phyloP scores from a whole-genome alignment of 2,888 invertebrate species.

The Chrysotoxum bicinctum region DNA sequence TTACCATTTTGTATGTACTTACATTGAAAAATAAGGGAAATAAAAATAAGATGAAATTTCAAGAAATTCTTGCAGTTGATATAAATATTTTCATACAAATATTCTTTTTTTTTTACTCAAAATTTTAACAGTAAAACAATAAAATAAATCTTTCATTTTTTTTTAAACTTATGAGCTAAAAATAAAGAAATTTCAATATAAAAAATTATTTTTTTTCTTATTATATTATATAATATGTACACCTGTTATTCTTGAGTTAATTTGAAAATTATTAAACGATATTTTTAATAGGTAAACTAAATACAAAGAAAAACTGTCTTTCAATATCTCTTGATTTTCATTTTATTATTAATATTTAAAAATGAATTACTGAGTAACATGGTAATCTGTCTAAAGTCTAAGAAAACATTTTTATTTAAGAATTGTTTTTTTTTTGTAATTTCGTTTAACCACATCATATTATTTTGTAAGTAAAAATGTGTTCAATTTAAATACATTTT shows the following conservation, averaged over 20 bases:
- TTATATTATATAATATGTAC: constrained; percentile 45
- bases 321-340: constrained; percentile 14
- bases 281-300: constrained; percentile 17
- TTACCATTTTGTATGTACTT: constrained; percentile 23
- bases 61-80: constrained; percentile 9
- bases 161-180: constrained; percentile 30
- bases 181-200: constrained; percentile 31
- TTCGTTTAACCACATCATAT: constrained; percentile 16
- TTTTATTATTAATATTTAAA: constrained; percentile 14
- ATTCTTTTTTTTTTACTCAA: not conserved
- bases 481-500: constrained; percentile 38
- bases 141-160: constrained; percentile 2
- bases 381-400: constrained; percentile 56
- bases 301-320: constrained; percentile 20
- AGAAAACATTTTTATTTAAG: constrained; percentile 48
- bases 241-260: constrained; percentile 11
- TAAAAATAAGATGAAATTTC: constrained; percentile 37
- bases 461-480: constrained; percentile 58
- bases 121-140: constrained; percentile 21
- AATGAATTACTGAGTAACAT: constrained; percentile 52
- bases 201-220: constrained; percentile 11
- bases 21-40: constrained; percentile 11
- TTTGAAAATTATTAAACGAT: constrained; percentile 7
- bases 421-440: constrained; percentile 20
- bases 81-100: constrained; percentile 28